Evolutionary conservation across 2,888 invertebrate species (phyloP), one percentile per base, ranked within the genome.

Genomic region (Choristoneura rosaceana): DNA sequence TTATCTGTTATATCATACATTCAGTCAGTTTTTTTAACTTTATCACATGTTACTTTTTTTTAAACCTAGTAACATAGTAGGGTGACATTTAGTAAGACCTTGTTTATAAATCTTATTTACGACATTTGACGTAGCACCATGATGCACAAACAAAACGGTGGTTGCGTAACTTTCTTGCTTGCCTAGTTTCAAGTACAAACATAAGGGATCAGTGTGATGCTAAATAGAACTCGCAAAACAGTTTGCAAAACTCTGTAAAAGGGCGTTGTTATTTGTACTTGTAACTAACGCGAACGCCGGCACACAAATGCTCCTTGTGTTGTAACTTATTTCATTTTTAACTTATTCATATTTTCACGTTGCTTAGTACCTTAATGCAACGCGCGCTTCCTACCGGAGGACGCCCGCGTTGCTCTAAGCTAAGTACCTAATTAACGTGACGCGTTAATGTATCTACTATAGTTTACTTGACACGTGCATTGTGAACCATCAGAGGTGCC

Each of bases 401-500:
- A n/a, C n/a, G n/a, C n/a, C n/a, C n/a, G n/a, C n/a, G n/a, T n/a
- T n/a, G n/a, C n/a, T n/a, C n/a, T n/a, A n/a, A n/a, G 38, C 38
- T 38, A 5, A 38, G 38, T 38, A 38, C 7, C 7, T 38, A 14
- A 7, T 47, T 41, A 14, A 34, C 7, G 14, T 7, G 34, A 33
- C 25, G 1, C 41, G 8, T 0, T 25, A 15, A 15, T 7, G 9
- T 38, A 2, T 34, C 41, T 43, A 15, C 10, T 34, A 5, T 47
- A 41, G n/a, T 17, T 55, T 38, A 47, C 38, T 45, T 55, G 59
- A 41, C 70, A 47, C 38, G 41, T 68, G 71, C 50, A 59, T 43
- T 50, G 33, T 50, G 68, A 68, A 62, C 59, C 68, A 64, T 63
- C 10, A 59, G 55, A 81, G 76, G 80, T 85, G 82, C 80, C 70